Conservation (phyloP, 2,888 invertebrate genomes). For the Branchellion lobata region DNA sequence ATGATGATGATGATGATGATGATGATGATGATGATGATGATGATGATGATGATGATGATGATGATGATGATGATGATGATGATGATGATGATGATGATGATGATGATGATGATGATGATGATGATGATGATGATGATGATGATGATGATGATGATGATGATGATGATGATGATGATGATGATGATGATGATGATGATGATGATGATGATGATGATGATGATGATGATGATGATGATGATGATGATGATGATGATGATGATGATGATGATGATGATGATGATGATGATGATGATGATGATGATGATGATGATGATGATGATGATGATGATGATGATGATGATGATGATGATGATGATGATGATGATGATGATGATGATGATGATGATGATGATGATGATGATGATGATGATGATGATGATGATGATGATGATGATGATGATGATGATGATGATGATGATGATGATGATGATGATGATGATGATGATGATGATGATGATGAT, state of each 20-base stretch:
- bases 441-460: too few species aligned
- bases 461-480: too few species aligned
- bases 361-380: too few species aligned
- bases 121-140: constrained; percentile 12
- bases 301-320: too few species aligned
- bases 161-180: constrained; percentile 14
- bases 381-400: too few species aligned
- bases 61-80: constrained; percentile 12
- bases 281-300: too few species aligned
- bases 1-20: not conserved
- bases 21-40: constrained; percentile 11
- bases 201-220: constrained; percentile 23
- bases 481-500: too few species aligned
- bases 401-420: too few species aligned
- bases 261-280: constrained; percentile 20
- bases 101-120: constrained; percentile 19
- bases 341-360: too few species aligned
- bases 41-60: constrained; percentile 6
- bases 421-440: too few species aligned
- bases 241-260: constrained; percentile 13
- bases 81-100: constrained; percentile 2
- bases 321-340: too few species aligned
- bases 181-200: not conserved
- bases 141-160: not conserved
- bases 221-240: constrained; percentile 8